Evolutionary conservation across 2,113 vertebrate species (phyloP).

Genomic region (Riparia riparia): DNA sequence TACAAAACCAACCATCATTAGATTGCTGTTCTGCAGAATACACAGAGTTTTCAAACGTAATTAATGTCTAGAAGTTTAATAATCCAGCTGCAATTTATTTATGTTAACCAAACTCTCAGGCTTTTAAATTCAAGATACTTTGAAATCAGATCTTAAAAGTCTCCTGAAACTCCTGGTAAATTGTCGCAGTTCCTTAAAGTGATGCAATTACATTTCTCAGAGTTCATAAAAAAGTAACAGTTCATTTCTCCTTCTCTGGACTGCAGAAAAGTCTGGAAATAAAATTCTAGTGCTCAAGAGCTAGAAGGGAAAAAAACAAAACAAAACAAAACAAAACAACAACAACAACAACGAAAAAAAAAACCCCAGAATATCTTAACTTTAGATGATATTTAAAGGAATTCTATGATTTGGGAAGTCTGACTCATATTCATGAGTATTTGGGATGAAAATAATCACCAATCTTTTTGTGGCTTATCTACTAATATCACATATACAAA

Average conservation of each 20-base stretch:
- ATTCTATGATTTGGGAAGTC: not conserved
- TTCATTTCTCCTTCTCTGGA: not conserved
- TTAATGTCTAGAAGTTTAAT: not conserved
- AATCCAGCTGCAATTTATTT: not conserved
- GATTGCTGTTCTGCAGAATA: not conserved
- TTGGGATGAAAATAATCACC: not conserved
- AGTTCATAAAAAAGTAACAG: not conserved
- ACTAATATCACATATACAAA: not conserved
- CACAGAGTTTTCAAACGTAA: not conserved
- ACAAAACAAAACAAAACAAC: too few species aligned
- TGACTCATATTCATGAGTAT: not conserved
- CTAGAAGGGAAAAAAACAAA: not conserved
- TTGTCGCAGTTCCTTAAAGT: not conserved
- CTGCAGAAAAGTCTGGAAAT: not conserved
- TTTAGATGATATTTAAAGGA: not conserved
- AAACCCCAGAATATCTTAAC: not conserved
- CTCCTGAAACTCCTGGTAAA: not conserved
- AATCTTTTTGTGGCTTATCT: not conserved
- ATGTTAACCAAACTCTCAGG: not conserved
- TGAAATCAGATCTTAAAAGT: not conserved
- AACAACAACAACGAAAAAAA: not conserved
- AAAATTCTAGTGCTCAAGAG: not conserved
- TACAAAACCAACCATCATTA: not conserved
- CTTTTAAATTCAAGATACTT: conserved; percentile 1
- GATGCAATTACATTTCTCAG: not conserved